phyloP scores from a whole-genome alignment of 2,888 invertebrate genomes.

The Melolontha melolontha region DNA sequence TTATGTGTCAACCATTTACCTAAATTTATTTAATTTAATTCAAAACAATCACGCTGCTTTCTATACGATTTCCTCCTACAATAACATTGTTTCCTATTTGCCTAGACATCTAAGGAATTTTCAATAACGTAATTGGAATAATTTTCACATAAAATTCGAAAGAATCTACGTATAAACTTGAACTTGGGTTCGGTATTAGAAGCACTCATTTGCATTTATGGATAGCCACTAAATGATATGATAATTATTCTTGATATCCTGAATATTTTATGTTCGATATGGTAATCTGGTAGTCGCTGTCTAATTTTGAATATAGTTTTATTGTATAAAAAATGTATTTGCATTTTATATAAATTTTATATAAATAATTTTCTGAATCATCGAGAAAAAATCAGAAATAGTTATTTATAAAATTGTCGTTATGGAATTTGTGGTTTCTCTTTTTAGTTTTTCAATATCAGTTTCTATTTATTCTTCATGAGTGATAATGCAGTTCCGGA shows the following conservation, averaged over 20 bases:
- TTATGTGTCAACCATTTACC: not conserved
- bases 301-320: not conserved
- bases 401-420: no score
- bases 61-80: constrained; percentile 17
- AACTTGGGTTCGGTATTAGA: constrained; percentile 27
- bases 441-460: no score
- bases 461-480: no score
- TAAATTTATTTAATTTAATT: constrained; percentile 15
- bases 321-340: not conserved
- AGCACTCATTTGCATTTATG: constrained; percentile 23
- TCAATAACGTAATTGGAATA: constrained; percentile 15
- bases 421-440: no score
- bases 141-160: constrained; percentile 26
- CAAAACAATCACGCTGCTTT: constrained; percentile 13
- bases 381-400: no score
- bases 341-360: not conserved
- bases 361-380: not conserved
- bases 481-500: no score
- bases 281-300: no score
- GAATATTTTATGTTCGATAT: not conserved
- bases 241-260: not conserved
- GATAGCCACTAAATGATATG: constrained; percentile 3
- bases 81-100: constrained; percentile 5
- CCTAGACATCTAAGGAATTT: constrained; percentile 23
- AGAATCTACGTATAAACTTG: constrained; percentile 22